These are phyloP conservation scores for Ceriagrion tenellum DNA, from an alignment of 2,888 invertebrate species.

Conservation along the genomic window DNA sequence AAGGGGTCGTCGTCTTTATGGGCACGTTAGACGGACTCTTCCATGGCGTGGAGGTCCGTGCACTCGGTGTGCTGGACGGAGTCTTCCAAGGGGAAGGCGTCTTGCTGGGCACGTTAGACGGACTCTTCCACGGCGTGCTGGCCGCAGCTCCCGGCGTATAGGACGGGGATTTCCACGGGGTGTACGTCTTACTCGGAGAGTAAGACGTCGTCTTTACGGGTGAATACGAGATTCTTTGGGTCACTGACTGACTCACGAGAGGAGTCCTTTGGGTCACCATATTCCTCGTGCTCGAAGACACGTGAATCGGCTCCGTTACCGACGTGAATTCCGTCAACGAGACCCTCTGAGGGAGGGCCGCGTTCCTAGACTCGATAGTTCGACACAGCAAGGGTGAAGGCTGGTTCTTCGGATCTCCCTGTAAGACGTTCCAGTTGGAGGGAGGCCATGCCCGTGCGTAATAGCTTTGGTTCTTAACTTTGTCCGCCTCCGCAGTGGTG, in stretches of 20 bases:
- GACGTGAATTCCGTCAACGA: too few species aligned
- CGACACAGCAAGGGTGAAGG: neutral
- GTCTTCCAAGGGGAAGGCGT: neutral
- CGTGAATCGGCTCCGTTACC: neutral
- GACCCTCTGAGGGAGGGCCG: too few species aligned
- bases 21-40: neutral
- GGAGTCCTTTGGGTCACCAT: neutral
- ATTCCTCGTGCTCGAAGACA: neutral
- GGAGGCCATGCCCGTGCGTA: slow-evolving; percentile 51
- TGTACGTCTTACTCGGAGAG: neutral
- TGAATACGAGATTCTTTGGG: neutral
- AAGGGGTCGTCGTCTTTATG: neutral
- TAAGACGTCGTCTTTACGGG: neutral
- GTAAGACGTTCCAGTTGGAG: neutral
- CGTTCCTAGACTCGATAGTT: neutral
- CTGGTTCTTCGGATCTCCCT: neutral
- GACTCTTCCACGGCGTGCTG: neutral
- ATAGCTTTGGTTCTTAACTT: slow-evolving; percentile 33
- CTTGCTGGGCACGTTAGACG: neutral
- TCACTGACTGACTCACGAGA: neutral
- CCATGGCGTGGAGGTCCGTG: too few species aligned
- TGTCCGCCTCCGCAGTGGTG: neutral
- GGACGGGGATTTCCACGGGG: neutral
- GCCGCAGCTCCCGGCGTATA: neutral
- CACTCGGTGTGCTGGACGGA: neutral